Base-by-base conservation (phyloP, 2,888 invertebrate species). In the Neoitamus cyanurus region DNA sequence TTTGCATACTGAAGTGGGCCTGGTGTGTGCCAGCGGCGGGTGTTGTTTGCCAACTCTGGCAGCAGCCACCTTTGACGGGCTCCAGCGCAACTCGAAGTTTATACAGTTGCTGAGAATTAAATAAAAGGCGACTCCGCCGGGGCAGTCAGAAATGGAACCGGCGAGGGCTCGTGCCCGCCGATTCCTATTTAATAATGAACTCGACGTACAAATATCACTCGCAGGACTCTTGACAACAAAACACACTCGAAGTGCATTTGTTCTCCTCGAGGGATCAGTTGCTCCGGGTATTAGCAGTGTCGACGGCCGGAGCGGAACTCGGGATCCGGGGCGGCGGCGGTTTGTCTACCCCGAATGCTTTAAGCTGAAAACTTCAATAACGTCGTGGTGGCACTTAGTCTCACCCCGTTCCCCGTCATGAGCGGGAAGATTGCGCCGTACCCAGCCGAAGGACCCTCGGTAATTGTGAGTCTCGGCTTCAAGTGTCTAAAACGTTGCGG, bases 181-280 rank as follows among this genome's bases (percentile, higher is more conserved):
- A 85, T 84, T 85, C 83, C 85, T 86, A 86, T 86, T 86, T 86
- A 85, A 86, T 86, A 86, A 86, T 86, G 84, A 86, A 86, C 85
- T 86, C 86, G 83, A 83, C 83, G 83, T 83, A 72, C 72, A 83
- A 83, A 83, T 83, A 83, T 72, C 83, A 83, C 48, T 83, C 34
- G 42, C 20, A 75, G 75, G 31, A 28, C 46, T 15, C 83, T 83
- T 31, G 72, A 83, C 75, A 42, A 34, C 34, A 83, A 83, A 83
- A 83, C 34, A 42, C 75, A 48, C 83, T 83, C 46, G 48, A 58
- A 58, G 34, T 75, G 36, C 83, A 83, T 83, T 83, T 83, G 83
- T 68, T 48, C 80, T 42, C 28, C 30, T 36, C 46, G 42, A 46
- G 77, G 77, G 77, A 77, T 42, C 42, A 77, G 46, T 77, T 77